Base-by-base conservation (phyloP, 2,888 invertebrate genomes). In the Dendrolimus houi region DNA sequence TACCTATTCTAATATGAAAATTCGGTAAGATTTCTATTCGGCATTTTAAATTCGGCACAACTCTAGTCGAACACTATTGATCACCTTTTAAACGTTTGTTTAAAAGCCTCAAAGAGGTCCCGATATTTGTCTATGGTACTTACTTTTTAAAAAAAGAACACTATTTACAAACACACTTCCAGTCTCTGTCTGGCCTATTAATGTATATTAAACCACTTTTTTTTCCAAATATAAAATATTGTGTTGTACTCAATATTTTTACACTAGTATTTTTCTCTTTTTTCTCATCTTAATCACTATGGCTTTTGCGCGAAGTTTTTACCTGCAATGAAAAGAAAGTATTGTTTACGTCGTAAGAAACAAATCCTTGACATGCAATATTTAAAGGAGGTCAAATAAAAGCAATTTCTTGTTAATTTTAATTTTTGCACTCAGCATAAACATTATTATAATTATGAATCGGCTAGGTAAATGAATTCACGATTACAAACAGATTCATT, bases 61-160 rank as follows among this genome's bases (percentile, higher is more conserved):
- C 29, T 29, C 29, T 78, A 81, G 85, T 82, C 78, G 79, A 85
- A 87, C 81, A 84, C 85, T 83, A 80, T 68, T 72, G 74, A 77
- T 78, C 80, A 79, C 59, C 79, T 77, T 79, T 79, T 77, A 78
- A 81, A 79, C 63, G 12, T 47, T 47, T 47, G 67, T 72, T 79
- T 80, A 81, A 71, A 55, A 9, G 12, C 9, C 9, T 10, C 47
- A 47, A 47, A 47, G 12, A 12, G 9, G 9, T 8, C 12, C 47
- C 47, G 47, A 47, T 9, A 12, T 47, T 47, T 65, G 54, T 57
- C 60, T 59, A 68, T 66, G 68, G 68, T 47, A 53, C 53, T 53
- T 53, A 17, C 29, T 47, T 47, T 47, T 58, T 60, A 64, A 64
- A 29, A 29, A 29, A 29, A 29, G 29, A 47, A 47, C 47, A 17